Base-by-base conservation (phyloP, 1,140 invertebrate genomes). In the Microplitis demolitor region DNA sequence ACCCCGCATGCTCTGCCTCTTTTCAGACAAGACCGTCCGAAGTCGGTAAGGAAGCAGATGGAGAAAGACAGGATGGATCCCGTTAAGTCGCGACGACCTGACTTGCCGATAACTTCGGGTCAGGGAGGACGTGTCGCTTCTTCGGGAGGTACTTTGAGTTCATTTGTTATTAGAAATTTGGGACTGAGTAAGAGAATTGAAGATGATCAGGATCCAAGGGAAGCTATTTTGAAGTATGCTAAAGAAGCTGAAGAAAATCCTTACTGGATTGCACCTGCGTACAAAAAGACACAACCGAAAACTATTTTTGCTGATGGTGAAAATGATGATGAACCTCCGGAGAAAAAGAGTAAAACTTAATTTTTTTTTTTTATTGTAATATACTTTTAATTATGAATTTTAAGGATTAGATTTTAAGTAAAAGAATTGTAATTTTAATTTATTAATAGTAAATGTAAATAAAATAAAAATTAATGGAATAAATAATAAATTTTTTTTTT, bases 161-260 rank as follows among this genome's bases (percentile, higher is more conserved):
- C 97, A 0, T 99, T 97, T 86, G 97, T 99, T 31, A 98, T 98
- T 60, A 90, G 97, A 69, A 97, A 98, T 84, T 88, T 99, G 31
- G 98, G 97, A 0, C 87, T 97, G 2, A 95, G 94, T 76, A 99
- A 99, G 81, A 90, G 95, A 69, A 94, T 98, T 16, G 93, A 98
- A 77, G 96, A 98, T 80, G 97, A 98, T 86, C 95, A 98, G 79
- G 97, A 99, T 90, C 97, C 98, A 0, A 90, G 98, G 67, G 96
- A 97, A 80, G 97, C 97, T 4, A 98, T 99, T 79, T 88, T 99
- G n/a, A 94, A 96, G 76, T 98, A 94, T 88, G 98, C 98, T 0
- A 97, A 99, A 84, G 97, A 97, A 35, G 98, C 98, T 0, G 97
- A 91, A 63, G 95, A 98, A 83, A 97, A 99, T 90, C 98, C 98